These are phyloP conservation scores for Mystacornis crossleyi DNA, from an alignment of 2,113 vertebrate species.

Conservation along the genomic window DNA sequence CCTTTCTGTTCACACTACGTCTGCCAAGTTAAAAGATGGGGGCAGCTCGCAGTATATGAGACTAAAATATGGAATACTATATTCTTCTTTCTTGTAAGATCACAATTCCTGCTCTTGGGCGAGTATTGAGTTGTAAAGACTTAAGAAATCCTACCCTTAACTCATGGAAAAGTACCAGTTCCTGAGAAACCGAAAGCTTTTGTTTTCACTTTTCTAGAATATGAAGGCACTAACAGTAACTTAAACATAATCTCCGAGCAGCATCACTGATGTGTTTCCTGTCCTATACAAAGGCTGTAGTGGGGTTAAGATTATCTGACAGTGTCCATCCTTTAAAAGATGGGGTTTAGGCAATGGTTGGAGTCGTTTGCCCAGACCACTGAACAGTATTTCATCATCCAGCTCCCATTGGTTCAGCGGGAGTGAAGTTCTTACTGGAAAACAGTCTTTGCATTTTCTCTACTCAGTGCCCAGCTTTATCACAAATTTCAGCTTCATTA, in stretches of 20 bases:
- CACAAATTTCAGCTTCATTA: neutral
- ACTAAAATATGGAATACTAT: neutral
- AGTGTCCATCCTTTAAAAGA: neutral
- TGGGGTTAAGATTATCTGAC: neutral
- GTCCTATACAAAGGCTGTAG: neutral
- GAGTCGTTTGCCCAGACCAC: neutral
- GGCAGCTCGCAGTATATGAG: neutral
- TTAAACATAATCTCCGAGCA: neutral
- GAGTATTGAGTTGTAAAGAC: neutral
- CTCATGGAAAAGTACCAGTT: neutral
- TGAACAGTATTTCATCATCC: neutral
- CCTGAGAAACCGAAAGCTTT: neutral
- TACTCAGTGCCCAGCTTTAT: neutral
- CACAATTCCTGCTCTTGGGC: neutral
- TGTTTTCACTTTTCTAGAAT: neutral
- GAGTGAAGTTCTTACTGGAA: neutral
- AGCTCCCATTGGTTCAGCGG: neutral
- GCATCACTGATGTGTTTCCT: neutral
- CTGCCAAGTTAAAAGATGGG: neutral
- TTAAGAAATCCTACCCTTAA: neutral
- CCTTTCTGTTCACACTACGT: rapidly evolving
- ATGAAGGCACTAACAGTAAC: neutral
- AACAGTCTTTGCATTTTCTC: neutral
- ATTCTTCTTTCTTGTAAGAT: neutral
- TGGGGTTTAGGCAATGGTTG: neutral